Evolutionary conservation across 2,888 invertebrate species (phyloP).

Genomic region (Kuschelorhynchus macadamiae): DNA sequence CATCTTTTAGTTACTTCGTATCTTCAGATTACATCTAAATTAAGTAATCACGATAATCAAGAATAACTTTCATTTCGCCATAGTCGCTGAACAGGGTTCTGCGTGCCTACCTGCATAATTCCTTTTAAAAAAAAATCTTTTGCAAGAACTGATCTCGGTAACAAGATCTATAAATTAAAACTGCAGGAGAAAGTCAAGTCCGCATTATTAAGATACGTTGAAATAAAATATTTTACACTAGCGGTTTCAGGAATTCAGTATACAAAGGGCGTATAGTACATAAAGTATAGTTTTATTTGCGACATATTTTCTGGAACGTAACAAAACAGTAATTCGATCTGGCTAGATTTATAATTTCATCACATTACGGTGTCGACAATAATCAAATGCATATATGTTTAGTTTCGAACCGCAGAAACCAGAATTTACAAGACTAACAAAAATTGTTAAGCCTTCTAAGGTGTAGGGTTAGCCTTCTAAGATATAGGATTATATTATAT

Average conservation of each 20-base stretch:
- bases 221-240: neutral
- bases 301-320: too few species aligned
- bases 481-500: too few species aligned
- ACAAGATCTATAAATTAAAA: conserved; percentile 16
- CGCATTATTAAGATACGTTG: neutral
- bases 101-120: conserved; percentile 16
- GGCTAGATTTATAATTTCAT: too few species aligned
- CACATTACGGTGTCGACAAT: too few species aligned
- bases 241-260: neutral
- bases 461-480: too few species aligned
- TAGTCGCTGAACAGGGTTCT: conserved; percentile 12
- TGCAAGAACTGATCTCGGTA: neutral
- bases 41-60: conserved; percentile 15
- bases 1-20: neutral
- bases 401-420: too few species aligned
- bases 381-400: too few species aligned
- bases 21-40: conserved; percentile 13
- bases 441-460: too few species aligned
- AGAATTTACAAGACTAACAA: too few species aligned
- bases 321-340: too few species aligned
- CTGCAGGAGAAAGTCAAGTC: conserved; percentile 10
- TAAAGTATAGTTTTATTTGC: too few species aligned
- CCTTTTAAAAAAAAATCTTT: conserved; percentile 2
- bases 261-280: neutral
- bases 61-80: conserved; percentile 23